Percentiles rank a stretch among this genome's conserved stretches.
Evolutionary conservation across 2,888 invertebrate genomes (phyloP).

Genomic region (Tetanocera ferruginea): DNA sequence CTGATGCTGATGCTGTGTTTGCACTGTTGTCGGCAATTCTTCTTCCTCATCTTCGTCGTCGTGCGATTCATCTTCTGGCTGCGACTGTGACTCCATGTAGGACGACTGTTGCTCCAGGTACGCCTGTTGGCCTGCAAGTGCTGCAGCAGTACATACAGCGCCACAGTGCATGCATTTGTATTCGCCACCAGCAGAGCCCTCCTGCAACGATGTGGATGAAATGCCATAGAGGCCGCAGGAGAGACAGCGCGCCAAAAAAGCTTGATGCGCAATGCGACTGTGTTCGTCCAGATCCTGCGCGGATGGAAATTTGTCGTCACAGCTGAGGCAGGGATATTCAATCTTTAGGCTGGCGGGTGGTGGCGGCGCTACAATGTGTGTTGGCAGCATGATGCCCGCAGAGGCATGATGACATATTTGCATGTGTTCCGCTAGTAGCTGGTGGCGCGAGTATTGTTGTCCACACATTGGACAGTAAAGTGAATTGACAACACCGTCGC

Average conservation of each 20-base stretch:
- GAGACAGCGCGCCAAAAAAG: constrained; percentile 65
- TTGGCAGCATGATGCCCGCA: constrained; percentile 47
- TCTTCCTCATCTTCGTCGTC: constrained; percentile 48
- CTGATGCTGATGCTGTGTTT: constrained; percentile 24
- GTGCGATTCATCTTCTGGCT: constrained; percentile 55
- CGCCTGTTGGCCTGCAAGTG: constrained; percentile 45
- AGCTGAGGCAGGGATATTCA: constrained; percentile 64
- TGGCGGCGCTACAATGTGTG: constrained; percentile 51
- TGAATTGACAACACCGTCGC: constrained; percentile 52
- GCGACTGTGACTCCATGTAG: constrained; percentile 50
- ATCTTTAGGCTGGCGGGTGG: constrained; percentile 57
- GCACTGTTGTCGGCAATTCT: constrained; percentile 30
- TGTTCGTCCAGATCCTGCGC: constrained; percentile 66
- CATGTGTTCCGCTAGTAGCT: constrained; percentile 65
- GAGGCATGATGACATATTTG: constrained; percentile 63
- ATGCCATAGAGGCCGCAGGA: constrained; percentile 66
- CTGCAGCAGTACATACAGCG: constrained; percentile 60
- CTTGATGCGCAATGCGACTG: constrained; percentile 64
- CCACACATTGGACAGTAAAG: constrained; percentile 67
- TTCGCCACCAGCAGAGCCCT: constrained; percentile 59
- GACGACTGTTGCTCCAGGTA: constrained; percentile 61
- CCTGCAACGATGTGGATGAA: constrained; percentile 60
- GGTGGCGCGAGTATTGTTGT: constrained; percentile 65
- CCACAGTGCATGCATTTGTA: constrained; percentile 67
- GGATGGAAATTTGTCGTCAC: constrained; percentile 66